A percentile compares a stretch with the other conserved stretches of the same genome.
Evolutionary conservation across 2,888 invertebrate species (phyloP).

Genomic region (Pyrgus malvae): DNA sequence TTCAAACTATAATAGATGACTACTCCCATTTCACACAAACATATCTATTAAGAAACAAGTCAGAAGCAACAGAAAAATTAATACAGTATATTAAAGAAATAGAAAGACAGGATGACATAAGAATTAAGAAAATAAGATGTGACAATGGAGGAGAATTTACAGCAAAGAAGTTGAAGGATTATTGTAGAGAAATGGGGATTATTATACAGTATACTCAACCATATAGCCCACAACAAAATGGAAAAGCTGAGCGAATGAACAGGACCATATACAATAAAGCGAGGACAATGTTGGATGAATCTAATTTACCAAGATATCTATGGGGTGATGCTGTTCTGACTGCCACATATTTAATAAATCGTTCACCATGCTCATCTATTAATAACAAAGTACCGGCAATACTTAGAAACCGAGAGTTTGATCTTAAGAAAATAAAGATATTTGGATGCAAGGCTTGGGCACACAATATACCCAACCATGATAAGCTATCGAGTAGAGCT

Average conservation of each 20-base stretch:
- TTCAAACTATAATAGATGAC: constrained; percentile 22
- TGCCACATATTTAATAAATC: constrained; percentile 29
- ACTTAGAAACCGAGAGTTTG: background rate
- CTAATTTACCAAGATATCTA: constrained; percentile 24
- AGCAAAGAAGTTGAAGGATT: background rate
- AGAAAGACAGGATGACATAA: constrained; percentile 7
- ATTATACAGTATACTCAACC: background rate
- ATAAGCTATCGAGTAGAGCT: constrained; percentile 26
- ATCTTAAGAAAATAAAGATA: constrained; percentile 15
- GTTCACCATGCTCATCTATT: constrained; percentile 1
- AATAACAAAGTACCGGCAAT: constrained; percentile 6
- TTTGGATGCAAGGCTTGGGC: constrained; percentile 30
- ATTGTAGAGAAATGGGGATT: background rate
- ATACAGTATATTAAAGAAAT: constrained; percentile 13
- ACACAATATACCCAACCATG: constrained; percentile 19
- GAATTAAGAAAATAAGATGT: constrained; percentile 6
- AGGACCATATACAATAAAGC: constrained; percentile 28
- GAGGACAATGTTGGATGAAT: constrained; percentile 25
- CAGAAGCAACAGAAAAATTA: constrained; percentile 8
- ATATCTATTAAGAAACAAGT: constrained; percentile 17
- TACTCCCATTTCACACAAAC: constrained; percentile 18
- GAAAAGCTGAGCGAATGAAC: constrained; percentile 25
- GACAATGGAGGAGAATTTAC: constrained; percentile 20
- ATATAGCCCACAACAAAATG: constrained; percentile 26
- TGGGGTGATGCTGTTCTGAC: constrained; percentile 32